Conservation (phyloP, 2,113 vertebrate genomes). For the Capreolus pygargus region DNA sequence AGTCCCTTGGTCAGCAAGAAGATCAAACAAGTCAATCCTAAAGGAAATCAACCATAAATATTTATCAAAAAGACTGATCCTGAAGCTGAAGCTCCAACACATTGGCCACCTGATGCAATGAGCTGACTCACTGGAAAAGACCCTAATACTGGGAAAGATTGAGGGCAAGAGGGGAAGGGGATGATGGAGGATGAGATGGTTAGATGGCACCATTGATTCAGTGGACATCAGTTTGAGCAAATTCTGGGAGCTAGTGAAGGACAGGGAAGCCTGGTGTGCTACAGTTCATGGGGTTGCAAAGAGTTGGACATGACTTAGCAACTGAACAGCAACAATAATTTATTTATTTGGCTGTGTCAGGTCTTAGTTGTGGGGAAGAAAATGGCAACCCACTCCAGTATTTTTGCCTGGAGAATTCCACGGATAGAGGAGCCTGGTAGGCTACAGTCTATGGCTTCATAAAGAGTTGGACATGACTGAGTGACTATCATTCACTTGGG, state of each 20-base stretch:
- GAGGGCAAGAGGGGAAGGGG: neutral
- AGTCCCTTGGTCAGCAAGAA: neutral
- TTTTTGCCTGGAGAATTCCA: neutral
- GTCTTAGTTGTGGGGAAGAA: neutral
- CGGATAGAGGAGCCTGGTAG: neutral
- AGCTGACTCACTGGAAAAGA: neutral
- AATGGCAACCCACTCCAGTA: neutral
- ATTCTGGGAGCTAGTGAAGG: neutral
- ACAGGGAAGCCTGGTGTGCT: neutral
- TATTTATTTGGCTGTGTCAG: neutral
- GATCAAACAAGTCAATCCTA: neutral
- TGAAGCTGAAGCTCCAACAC: neutral
- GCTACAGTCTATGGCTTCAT: neutral
- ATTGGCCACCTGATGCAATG: neutral
- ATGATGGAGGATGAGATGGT: neutral
- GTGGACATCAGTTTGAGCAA: neutral
- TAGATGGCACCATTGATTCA: neutral
- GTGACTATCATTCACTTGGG: neutral
- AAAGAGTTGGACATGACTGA: neutral
- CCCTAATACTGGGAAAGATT: neutral
- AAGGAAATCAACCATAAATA: neutral
- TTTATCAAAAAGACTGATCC: neutral
- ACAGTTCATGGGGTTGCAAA: neutral
- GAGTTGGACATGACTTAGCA: neutral
- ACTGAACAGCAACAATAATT: neutral